These are phyloP conservation scores for Euplagia quadripunctaria DNA, from an alignment of 2,888 invertebrate species.

Conservation along the genomic window DNA sequence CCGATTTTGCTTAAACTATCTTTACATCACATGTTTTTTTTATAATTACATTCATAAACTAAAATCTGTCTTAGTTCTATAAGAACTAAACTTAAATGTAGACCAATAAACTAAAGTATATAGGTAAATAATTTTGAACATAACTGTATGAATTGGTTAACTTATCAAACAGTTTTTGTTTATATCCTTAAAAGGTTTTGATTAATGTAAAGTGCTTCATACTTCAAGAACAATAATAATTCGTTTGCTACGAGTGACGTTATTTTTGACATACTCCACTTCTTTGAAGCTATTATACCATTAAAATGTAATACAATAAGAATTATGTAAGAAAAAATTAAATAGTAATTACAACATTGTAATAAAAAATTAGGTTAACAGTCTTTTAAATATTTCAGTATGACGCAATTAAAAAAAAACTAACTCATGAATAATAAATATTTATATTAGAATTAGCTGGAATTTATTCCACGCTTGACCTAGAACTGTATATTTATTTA, in stretches of 20 bases:
- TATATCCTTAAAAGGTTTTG: not conserved
- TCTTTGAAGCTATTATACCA: not conserved
- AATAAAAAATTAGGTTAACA: conserved; percentile 5
- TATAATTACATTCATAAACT: too few relatives aligned
- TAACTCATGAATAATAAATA: not conserved
- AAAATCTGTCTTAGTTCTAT: too few relatives aligned
- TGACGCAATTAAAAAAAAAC: not conserved
- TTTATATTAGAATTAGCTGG: not conserved
- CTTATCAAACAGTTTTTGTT: not conserved
- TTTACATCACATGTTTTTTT: too few relatives aligned
- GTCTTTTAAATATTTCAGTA: conserved; percentile 7
- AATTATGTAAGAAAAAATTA: conserved; percentile 4
- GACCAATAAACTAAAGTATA: too few relatives aligned
- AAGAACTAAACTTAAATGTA: too few relatives aligned
- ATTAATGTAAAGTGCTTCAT: too few relatives aligned
- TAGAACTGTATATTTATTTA: not conserved
- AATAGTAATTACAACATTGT: conserved; percentile 11
- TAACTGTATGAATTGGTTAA: too few relatives aligned
- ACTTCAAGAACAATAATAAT: not conserved
- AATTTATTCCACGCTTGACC: not conserved
- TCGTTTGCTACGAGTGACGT: not conserved
- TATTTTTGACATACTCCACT: conserved; percentile 10
- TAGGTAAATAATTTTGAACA: too few relatives aligned
- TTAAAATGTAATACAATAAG: conserved; percentile 5
- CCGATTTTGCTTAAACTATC: too few relatives aligned